phyloP scores from a whole-genome alignment of 2,113 vertebrate genomes.

The Cyprinodon brontotheroides region DNA sequence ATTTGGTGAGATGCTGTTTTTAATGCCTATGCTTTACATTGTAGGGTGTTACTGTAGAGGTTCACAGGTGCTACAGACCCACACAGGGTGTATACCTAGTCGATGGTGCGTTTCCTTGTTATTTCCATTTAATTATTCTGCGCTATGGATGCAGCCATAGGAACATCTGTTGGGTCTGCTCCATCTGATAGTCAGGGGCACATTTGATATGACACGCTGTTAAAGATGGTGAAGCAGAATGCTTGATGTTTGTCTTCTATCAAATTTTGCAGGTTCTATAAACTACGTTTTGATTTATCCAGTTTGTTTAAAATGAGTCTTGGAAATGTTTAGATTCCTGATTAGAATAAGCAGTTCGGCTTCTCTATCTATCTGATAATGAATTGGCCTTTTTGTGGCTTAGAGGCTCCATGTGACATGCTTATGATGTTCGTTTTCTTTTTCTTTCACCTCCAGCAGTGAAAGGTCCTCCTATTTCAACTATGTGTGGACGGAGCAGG shows the following conservation, averaged over 20 bases:
- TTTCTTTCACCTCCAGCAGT: conserved; percentile 81
- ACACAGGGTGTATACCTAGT: conserved; percentile 43
- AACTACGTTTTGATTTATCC: conserved; percentile 46
- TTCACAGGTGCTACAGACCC: conserved; percentile 68
- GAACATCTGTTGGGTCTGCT: conserved; percentile 12
- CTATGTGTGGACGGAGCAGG: conserved; percentile 85
- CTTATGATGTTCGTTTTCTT: conserved; percentile 21
- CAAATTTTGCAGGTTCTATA: conserved; percentile 29
- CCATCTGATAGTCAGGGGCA: conserved; percentile 19
- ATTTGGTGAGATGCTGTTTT: conserved; percentile 57
- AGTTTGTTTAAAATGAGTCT: conserved; percentile 44
- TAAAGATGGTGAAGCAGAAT: conserved; percentile 52
- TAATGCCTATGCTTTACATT: conserved; percentile 61
- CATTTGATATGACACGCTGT: conserved; percentile 47
- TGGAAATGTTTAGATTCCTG: conserved; percentile 19
- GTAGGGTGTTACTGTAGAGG: conserved; percentile 51
- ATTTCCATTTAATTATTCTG: conserved; percentile 55
- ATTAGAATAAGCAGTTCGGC: conserved; percentile 28
- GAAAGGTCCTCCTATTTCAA: conserved; percentile 83
- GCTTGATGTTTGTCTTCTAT: conserved; percentile 28
- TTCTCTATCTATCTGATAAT: conserved; percentile 13
- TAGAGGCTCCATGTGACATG: conserved; percentile 13
- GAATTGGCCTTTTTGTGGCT: conserved; percentile 21
- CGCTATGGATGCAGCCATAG: conserved; percentile 36
- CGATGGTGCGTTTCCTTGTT: conserved; percentile 54